A percentile compares a stretch with the other conserved stretches of the same genome.
Conservation (phyloP, 1,140 invertebrate species). For the Lepidotrigona ventralis region DNA sequence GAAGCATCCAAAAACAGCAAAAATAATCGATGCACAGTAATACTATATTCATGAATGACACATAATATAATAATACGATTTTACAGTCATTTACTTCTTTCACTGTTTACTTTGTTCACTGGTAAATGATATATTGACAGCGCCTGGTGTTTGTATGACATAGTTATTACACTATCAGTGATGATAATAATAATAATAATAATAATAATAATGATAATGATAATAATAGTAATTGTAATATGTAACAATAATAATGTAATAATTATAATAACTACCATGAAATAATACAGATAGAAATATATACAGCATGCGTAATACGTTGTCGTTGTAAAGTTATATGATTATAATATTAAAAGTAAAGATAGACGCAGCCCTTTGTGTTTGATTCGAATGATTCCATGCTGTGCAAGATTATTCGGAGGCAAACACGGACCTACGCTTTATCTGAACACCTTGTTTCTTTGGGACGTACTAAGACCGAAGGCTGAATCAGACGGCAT, state of each 20-base stretch:
- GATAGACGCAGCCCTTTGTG: conserved; percentile 26
- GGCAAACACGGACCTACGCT: conserved; percentile 39
- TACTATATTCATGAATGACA: conserved; percentile 2
- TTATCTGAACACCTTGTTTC: conserved; percentile 57
- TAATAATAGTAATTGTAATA: conserved; percentile 29
- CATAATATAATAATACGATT: conserved; percentile 31
- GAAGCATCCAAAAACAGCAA: conserved; percentile 16
- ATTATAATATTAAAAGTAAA: conserved; percentile 38
- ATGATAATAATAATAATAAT: background rate
- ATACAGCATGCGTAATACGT: conserved; percentile 56
- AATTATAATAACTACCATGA: conserved; percentile 47
- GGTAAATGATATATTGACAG: conserved; percentile 26
- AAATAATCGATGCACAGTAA: conserved; percentile 25
- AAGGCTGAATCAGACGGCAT: conserved; percentile 51
- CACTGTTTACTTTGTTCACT: conserved; percentile 4
- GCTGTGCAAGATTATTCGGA: background rate
- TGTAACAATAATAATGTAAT: conserved; percentile 52
- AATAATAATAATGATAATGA: conserved; percentile 8
- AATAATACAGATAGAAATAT: conserved; percentile 56
- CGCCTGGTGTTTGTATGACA: background rate
- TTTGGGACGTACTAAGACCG: conserved; percentile 60
- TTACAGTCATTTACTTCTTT: conserved; percentile 1
- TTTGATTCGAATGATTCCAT: conserved; percentile 36
- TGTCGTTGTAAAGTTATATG: conserved; percentile 51
- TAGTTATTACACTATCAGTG: conserved; percentile 2